phyloP scores from a whole-genome alignment of 2,797 vertebrate genomes.

The Gallinago nigripennis region DNA sequence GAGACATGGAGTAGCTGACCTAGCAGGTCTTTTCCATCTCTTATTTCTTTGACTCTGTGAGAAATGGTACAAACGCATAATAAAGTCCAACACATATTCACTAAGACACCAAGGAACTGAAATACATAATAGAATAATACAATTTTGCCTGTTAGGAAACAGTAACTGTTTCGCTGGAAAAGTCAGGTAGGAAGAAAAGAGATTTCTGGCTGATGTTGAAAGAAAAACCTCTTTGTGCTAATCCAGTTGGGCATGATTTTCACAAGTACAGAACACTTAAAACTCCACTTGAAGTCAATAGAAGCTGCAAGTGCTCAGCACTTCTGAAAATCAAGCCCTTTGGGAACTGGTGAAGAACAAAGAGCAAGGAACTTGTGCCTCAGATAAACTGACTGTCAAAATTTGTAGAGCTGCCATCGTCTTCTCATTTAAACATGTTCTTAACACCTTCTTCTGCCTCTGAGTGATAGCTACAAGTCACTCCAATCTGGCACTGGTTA shows the following conservation, averaged over 20 bases:
- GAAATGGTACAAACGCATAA: constrained; percentile 10
- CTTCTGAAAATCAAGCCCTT: constrained; percentile 64
- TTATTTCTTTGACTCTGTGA: constrained; percentile 23
- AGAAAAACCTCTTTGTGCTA: constrained; percentile 61
- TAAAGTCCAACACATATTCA: background rate
- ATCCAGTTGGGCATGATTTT: constrained; percentile 65
- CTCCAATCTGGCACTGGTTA: constrained; percentile 64
- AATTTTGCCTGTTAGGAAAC: constrained; percentile 15
- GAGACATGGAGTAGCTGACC: constrained; percentile 5
- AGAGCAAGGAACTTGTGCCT: constrained; percentile 64
- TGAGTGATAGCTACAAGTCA: constrained; percentile 69
- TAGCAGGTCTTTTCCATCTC: constrained; percentile 24
- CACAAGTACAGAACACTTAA: constrained; percentile 56
- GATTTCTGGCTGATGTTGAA: constrained; percentile 39
- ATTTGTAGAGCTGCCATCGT: constrained; percentile 66
- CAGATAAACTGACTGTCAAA: constrained; percentile 66
- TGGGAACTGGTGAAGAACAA: constrained; percentile 54
- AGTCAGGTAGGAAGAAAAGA: constrained; percentile 42
- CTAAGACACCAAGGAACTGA: background rate
- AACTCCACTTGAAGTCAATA: constrained; percentile 68
- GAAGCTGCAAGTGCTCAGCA: constrained; percentile 64
- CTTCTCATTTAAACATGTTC: constrained; percentile 66
- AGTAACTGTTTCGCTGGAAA: constrained; percentile 32
- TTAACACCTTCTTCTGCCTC: constrained; percentile 67
- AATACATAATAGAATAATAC: constrained; percentile 5